Percentiles rank a stretch among this genome's conserved stretches.
These are phyloP conservation scores for Choreutis nemorana DNA, from an alignment of 2,888 invertebrate genomes.

Conservation along the genomic window DNA sequence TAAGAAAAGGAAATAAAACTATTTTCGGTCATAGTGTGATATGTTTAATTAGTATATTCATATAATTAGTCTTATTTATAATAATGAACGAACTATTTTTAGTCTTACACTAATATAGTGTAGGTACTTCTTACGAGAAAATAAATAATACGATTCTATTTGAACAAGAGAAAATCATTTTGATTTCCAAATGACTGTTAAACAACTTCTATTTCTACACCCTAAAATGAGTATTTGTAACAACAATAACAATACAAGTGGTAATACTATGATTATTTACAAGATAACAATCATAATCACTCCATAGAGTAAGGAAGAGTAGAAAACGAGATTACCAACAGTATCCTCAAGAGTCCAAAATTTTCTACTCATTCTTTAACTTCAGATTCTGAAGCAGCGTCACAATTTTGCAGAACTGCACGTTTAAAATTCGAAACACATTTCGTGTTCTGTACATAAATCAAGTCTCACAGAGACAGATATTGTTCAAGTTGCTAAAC, in stretches of 20 bases:
- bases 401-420: not conserved
- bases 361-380: not conserved
- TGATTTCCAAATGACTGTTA: too few relatives aligned
- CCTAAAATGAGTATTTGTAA: conserved; percentile 51
- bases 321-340: not conserved
- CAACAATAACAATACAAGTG: conserved; percentile 30
- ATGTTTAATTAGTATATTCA: conserved; percentile 36
- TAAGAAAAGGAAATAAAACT: conserved; percentile 7
- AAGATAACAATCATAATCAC: conserved; percentile 22
- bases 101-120: conserved; percentile 64
- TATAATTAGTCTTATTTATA: conserved; percentile 13
- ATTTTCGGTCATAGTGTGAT: conserved; percentile 9
- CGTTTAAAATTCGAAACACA: not conserved
- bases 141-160: conserved; percentile 34
- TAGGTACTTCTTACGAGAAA: conserved; percentile 32
- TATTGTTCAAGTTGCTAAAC: conserved; percentile 46
- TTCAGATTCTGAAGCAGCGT: too few relatives aligned
- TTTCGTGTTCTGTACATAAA: conserved; percentile 9
- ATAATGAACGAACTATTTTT: conserved; percentile 14
- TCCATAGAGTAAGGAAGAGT: conserved; percentile 4
- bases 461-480: conserved; percentile 24
- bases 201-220: too few relatives aligned
- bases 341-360: not conserved
- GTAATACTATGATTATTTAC: conserved; percentile 46
- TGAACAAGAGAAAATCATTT: too few relatives aligned